Conservation (phyloP, 1,140 invertebrate species). For the Oppia nitens region DNA sequence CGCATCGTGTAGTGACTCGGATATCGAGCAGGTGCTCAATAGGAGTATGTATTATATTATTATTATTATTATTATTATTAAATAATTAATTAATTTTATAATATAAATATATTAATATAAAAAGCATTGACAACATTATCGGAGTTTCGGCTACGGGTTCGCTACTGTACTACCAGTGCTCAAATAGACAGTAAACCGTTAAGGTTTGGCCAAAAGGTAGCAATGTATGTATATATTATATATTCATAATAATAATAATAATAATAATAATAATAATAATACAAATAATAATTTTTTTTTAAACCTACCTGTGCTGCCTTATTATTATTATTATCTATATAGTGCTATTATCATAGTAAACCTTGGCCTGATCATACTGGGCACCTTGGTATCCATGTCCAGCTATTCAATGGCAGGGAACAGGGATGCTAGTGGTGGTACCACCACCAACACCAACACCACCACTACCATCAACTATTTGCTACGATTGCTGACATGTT, state of each 20-base stretch:
- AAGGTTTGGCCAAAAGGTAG: slow-evolving; percentile 2
- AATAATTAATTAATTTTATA: no score
- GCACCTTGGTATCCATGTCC: background rate
- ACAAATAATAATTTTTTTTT: no score
- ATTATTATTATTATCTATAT: background rate
- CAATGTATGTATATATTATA: slow-evolving; percentile 1
- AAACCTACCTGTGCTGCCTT: background rate
- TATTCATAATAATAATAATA: no score
- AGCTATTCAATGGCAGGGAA: background rate
- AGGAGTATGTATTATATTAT: background rate
- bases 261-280: no score
- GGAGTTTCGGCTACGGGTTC: background rate
- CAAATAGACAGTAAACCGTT: background rate
- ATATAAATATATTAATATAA: no score
- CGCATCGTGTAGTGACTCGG: background rate
- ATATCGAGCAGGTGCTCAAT: background rate
- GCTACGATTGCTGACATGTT: background rate
- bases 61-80: background rate
- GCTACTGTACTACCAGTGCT: background rate
- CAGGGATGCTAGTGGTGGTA: background rate
- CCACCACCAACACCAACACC: background rate
- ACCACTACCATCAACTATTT: background rate
- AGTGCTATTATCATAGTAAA: background rate
- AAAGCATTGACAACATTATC: background rate
- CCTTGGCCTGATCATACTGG: background rate